Conservation (phyloP, 2,113 vertebrate species). For the Perccottus glenii region DNA sequence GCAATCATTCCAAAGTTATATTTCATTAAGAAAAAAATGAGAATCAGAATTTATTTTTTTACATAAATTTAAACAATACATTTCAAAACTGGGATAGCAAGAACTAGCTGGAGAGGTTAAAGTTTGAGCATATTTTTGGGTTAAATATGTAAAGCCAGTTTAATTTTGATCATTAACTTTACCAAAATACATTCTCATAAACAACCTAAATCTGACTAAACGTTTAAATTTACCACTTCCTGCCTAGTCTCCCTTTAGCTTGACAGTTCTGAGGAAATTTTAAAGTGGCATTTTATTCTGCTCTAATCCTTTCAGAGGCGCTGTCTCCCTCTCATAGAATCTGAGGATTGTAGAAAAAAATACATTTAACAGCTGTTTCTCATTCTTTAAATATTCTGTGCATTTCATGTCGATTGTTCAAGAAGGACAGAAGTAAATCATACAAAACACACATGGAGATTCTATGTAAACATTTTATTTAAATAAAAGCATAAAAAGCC, state of each 20-base stretch:
- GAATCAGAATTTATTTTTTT: no score
- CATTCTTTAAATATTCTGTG: no score
- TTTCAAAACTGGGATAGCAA: no score
- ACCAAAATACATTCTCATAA: no score
- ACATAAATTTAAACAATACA: no score
- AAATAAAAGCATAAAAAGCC: conserved; percentile 75
- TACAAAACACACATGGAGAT: background rate
- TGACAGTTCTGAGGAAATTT: conserved; percentile 6
- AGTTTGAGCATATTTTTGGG: no score
- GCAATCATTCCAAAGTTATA: no score
- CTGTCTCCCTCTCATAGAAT: conserved; percentile 1
- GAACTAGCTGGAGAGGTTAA: no score
- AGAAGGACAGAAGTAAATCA: background rate
- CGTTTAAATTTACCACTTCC: conserved; percentile 19
- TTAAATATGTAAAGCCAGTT: no score
- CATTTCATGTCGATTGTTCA: background rate
- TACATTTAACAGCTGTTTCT: background rate
- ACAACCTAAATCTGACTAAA: no score
- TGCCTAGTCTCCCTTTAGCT: background rate
- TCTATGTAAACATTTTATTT: conserved; percentile 69
- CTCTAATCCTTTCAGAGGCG: conserved; percentile 29
- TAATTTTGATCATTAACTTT: no score
- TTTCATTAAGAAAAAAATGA: no score
- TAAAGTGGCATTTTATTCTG: conserved; percentile 30
- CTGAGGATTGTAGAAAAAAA: background rate